Conservation (phyloP, 2,797 vertebrate genomes). For the Sarcoramphus papa region DNA sequence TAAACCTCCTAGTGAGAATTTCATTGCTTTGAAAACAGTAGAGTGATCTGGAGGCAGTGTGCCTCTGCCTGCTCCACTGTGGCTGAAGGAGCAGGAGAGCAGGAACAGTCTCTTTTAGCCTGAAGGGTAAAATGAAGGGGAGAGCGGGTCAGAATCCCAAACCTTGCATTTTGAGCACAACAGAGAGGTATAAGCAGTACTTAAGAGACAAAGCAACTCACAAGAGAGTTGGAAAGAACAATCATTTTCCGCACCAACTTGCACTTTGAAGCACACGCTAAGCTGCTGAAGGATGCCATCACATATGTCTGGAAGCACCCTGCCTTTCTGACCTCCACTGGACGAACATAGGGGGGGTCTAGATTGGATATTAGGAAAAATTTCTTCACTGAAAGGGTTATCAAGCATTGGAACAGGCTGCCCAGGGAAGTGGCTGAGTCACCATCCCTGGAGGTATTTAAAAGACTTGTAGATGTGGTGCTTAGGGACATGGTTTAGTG, state of each 20-base stretch:
- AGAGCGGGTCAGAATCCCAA: neutral
- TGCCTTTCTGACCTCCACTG: neutral
- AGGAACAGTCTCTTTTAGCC: neutral
- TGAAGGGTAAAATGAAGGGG: neutral
- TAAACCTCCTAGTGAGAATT: neutral
- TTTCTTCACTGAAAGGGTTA: neutral
- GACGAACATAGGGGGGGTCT: fast-evolving
- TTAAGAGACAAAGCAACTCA: neutral
- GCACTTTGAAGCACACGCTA: neutral
- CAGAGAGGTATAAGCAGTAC: neutral
- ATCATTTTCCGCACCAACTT: neutral
- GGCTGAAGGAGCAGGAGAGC: neutral
- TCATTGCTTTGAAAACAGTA: neutral
- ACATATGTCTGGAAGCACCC: fast-evolving
- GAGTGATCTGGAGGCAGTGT: neutral
- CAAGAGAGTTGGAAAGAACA: neutral
- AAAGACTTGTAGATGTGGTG: too few relatives aligned
- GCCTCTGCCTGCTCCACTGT: neutral
- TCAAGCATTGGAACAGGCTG: neutral
- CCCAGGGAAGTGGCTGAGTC: too few relatives aligned
- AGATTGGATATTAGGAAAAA: neutral
- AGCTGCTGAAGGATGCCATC: neutral
- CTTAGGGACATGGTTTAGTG: neutral
- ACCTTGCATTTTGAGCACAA: neutral
- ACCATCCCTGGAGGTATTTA: too few relatives aligned